phyloP scores from a whole-genome alignment of 2,113 vertebrate genomes.

The Myiagra hebetior region DNA sequence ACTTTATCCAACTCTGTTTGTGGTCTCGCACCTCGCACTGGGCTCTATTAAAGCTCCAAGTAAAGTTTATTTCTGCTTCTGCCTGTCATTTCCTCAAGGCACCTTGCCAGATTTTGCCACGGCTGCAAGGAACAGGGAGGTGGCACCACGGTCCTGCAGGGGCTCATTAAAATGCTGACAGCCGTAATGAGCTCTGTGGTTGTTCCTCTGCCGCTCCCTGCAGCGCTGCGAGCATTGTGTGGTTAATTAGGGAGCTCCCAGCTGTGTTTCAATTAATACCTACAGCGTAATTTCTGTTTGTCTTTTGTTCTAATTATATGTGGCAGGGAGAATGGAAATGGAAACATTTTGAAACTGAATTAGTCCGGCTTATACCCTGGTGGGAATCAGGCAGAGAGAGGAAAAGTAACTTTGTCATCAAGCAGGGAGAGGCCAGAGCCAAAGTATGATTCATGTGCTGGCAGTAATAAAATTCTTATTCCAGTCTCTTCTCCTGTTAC shows the following conservation, averaged over 20 bases:
- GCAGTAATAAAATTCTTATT: background rate
- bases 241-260: background rate
- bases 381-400: background rate
- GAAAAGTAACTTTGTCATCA: background rate
- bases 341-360: background rate
- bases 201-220: background rate
- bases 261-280: background rate
- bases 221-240: background rate
- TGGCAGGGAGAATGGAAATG: background rate
- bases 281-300: background rate
- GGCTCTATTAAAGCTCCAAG: background rate
- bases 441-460: background rate
- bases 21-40: background rate
- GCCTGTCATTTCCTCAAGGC: background rate
- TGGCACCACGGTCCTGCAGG: background rate
- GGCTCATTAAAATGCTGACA: background rate
- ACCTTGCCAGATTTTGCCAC: background rate
- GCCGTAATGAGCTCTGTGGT: background rate
- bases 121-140: background rate
- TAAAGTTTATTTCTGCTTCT: background rate
- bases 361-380: accelerated
- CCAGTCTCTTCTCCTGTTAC: background rate
- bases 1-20: accelerated
- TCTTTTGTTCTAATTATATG: background rate
- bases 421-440: background rate